These are phyloP conservation scores for Aradus depressus DNA, from an alignment of 2,888 invertebrate species.

Conservation along the genomic window DNA sequence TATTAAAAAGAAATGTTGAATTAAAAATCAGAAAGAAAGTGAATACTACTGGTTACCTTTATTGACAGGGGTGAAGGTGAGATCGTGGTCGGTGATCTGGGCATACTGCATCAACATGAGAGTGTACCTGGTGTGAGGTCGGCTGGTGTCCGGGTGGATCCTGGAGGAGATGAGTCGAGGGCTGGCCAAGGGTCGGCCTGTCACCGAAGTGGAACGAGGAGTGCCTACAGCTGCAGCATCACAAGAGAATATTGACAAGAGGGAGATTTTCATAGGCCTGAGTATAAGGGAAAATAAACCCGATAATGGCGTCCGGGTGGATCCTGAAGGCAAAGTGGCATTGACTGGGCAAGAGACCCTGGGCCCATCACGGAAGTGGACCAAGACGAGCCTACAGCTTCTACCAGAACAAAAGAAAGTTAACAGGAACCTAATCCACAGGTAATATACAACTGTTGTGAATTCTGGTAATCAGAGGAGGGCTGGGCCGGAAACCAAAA, in stretches of 20 bases:
- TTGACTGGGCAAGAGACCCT: no score
- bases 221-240: slow-evolving; percentile 34
- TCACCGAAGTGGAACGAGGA: slow-evolving; percentile 36
- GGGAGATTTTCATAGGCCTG: no score
- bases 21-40: not conserved
- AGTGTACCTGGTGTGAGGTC: slow-evolving; percentile 40
- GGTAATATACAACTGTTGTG: no score
- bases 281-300: no score
- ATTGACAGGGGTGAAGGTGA: slow-evolving; percentile 45
- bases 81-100: slow-evolving; percentile 45
- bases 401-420: no score
- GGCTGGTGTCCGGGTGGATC: slow-evolving; percentile 40
- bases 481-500: no score
- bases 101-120: slow-evolving; percentile 46
- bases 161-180: slow-evolving; percentile 40
- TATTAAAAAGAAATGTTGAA: not conserved
- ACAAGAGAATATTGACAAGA: not conserved
- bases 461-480: no score
- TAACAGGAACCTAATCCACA: no score
- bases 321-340: no score
- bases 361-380: no score
- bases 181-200: slow-evolving; percentile 38
- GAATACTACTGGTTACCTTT: slow-evolving; percentile 35
- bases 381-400: no score
- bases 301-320: no score